A percentile compares a stretch with the other conserved stretches of the same genome.
These are phyloP conservation scores for Caenorhabditis latens DNA, from an alignment of 1,140 invertebrate genomes.

Conservation along the genomic window DNA sequence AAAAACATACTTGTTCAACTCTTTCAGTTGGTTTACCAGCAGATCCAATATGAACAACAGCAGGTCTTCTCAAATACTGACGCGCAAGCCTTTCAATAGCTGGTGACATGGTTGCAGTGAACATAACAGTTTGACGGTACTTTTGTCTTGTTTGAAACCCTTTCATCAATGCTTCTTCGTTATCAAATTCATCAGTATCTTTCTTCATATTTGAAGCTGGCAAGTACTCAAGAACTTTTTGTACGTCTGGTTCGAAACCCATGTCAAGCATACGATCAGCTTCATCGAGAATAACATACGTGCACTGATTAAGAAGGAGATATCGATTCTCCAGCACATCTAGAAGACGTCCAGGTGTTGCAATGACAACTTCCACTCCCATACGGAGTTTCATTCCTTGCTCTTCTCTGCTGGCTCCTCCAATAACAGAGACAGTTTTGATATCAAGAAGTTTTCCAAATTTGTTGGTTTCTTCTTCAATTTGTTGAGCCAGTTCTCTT, in stretches of 20 bases:
- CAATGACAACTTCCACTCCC: slow-evolving; percentile 99
- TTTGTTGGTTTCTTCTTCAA: slow-evolving; percentile 98
- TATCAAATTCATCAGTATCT: slow-evolving; percentile 97
- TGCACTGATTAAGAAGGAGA: slow-evolving; percentile 93
- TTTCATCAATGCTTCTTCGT: slow-evolving; percentile 89
- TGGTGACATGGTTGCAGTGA: slow-evolving; percentile 99
- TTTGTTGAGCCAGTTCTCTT: slow-evolving; percentile 98
- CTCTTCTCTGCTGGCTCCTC: slow-evolving; percentile 95
- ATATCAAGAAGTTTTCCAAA: slow-evolving; percentile 95
- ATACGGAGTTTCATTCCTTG: slow-evolving; percentile 95
- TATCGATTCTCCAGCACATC: slow-evolving; percentile 99
- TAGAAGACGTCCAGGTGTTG: slow-evolving; percentile 97
- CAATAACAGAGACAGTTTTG: slow-evolving; percentile 96
- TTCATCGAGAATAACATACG: slow-evolving; percentile 83
- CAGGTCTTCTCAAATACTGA: slow-evolving; percentile 92
- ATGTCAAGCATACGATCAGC: slow-evolving; percentile 99
- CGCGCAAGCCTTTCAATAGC: slow-evolving; percentile 95
- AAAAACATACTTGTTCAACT: slow-evolving; percentile 79
- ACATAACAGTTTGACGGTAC: slow-evolving; percentile 98
- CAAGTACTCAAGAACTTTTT: slow-evolving; percentile 98
- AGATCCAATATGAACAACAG: slow-evolving; percentile 98
- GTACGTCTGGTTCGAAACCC: slow-evolving; percentile 98
- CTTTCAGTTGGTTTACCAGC: slow-evolving; percentile 96
- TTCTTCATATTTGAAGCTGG: slow-evolving; percentile 98
- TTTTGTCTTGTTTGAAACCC: slow-evolving; percentile 94